Percentiles rank a stretch among this genome's conserved stretches.
Conservation (phyloP, 2,113 vertebrate species). For the Salvelinus sp. region DNA sequence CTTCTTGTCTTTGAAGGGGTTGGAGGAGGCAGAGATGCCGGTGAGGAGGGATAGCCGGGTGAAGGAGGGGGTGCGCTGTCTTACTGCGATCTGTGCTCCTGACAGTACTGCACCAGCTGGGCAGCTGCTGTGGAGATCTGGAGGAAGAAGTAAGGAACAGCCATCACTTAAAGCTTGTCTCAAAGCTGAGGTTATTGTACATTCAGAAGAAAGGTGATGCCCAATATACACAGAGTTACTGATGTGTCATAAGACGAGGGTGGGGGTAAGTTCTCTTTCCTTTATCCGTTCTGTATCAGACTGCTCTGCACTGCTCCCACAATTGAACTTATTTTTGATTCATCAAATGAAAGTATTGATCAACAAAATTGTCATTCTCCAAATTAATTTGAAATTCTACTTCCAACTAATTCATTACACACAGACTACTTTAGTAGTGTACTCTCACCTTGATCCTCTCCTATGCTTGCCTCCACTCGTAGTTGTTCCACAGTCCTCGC, state of each 20-base stretch:
- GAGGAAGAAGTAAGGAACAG: background rate
- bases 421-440: no score
- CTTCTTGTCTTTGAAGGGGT: slow-evolving; percentile 86
- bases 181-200: background rate
- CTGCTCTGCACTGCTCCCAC: no score
- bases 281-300: no score
- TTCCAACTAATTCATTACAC: no score
- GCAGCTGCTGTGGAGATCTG: slow-evolving; percentile 81
- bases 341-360: no score
- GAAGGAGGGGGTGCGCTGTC: no score
- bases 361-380: background rate
- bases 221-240: no score
- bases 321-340: no score
- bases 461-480: slow-evolving; percentile 71
- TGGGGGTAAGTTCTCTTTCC: no score
- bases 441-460: slow-evolving; percentile 78
- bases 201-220: background rate
- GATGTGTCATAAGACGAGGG: no score
- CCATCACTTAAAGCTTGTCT: background rate
- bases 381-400: background rate
- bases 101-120: slow-evolving; percentile 80
- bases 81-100: slow-evolving; percentile 73
- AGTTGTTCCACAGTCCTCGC: slow-evolving; percentile 79
- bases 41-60: slow-evolving; percentile 81
- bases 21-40: slow-evolving; percentile 77